A percentile compares a stretch with the other conserved stretches of the same genome.
These are phyloP conservation scores for Heliconius melpomene DNA, from an alignment of 1,140 invertebrate genomes.

Conservation along the genomic window DNA sequence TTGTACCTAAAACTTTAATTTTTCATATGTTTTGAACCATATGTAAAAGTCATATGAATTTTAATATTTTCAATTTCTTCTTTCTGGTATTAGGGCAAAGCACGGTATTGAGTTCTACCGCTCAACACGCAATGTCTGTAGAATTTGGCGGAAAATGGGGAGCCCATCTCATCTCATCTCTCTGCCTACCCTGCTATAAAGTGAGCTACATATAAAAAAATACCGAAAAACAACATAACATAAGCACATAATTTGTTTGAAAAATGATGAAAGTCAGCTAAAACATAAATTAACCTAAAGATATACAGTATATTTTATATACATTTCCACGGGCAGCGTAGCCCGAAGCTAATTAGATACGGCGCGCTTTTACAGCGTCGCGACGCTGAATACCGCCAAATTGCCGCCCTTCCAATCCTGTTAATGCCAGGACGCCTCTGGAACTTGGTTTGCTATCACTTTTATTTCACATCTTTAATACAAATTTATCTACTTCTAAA, in stretches of 20 bases:
- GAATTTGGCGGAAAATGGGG: too few species aligned
- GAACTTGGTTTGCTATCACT: slow-evolving; percentile 49
- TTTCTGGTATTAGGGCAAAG: too few species aligned
- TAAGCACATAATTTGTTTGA: neutral
- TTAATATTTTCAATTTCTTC: neutral
- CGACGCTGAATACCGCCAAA: slow-evolving; percentile 75
- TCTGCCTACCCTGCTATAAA: too few species aligned
- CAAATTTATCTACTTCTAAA: slow-evolving; percentile 7
- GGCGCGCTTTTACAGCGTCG: slow-evolving; percentile 75
- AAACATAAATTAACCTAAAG: slow-evolving; percentile 24
- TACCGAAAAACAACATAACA: neutral
- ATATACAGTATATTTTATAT: slow-evolving; percentile 27
- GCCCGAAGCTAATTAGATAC: slow-evolving; percentile 78
- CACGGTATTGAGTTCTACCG: too few species aligned
- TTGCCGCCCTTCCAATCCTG: slow-evolving; percentile 76
- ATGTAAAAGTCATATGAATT: neutral
- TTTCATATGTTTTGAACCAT: neutral
- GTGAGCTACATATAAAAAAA: neutral
- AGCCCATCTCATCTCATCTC: too few species aligned
- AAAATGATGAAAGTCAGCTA: slow-evolving; percentile 1
- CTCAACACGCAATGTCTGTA: too few species aligned
- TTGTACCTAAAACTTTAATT: neutral
- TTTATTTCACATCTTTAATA: slow-evolving; percentile 46
- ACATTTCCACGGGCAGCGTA: slow-evolving; percentile 50
- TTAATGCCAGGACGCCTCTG: slow-evolving; percentile 61